Base-by-base conservation (phyloP, 2,797 vertebrate species). In the Melanotaenia nigrans region DNA sequence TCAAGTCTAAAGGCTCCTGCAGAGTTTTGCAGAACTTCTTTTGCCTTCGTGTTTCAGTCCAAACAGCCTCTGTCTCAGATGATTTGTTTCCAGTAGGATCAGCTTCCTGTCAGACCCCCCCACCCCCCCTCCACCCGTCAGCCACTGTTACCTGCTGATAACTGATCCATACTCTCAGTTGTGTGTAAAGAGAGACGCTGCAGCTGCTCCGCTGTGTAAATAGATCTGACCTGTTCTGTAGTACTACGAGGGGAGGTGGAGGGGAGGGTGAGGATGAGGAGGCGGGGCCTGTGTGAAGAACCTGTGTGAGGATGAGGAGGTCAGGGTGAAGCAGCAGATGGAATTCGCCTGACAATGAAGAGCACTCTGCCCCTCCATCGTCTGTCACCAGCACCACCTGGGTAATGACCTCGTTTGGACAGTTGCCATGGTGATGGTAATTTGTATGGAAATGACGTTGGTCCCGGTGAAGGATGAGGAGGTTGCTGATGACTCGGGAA, bases 371-470 rank as follows among this genome's bases (percentile, higher is more conserved):
- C 71, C 14, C 88, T 81, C 85, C 85, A 79, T 84, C 45, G 62
- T 65, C 79, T 69, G 78, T 83, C 86, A 73, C 74, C 0, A 36
- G 54, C 68, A 77, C 83, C 83, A 86, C 77, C 84, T 86, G 77
- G 69, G 73, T 85, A 81, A 87, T 87, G 84, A 89, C 87, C 85
- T 83, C 82, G 69, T 85, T 84, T 22, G 33, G 71, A 72, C 61
- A 63, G 91, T 92, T 89, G 79, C 90, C 86, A 80, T 64, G 81
- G 86, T 8, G n/a, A 91, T 66, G 0, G 72, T 68, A 71, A 89
- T 92, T 80, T 86, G 73, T 76, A 90, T 92, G 88, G 83, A 89
- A 84, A 91, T 88, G 11, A 81, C 65, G 78, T 56, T 7, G 64
- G 77, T 30, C 49, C 59, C 1, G n/a, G 36, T 2, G 59, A 70